Evolutionary conservation across 1,140 invertebrate genomes (phyloP).

Genomic region (Zaprionus gabonicus): DNA sequence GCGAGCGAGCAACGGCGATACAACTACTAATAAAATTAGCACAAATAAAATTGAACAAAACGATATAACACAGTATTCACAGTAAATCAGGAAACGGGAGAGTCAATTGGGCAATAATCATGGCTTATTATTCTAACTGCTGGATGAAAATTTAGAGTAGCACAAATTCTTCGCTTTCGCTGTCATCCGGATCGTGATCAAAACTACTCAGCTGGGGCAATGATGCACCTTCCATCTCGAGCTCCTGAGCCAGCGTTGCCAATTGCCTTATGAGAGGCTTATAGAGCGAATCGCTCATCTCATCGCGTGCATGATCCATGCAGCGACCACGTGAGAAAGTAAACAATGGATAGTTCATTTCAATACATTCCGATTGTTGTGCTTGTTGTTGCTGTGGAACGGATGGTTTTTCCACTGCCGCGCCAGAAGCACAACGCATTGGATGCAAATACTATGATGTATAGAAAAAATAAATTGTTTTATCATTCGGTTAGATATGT

Average conservation of each 20-base stretch:
- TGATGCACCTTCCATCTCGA: slow-evolving; percentile 31
- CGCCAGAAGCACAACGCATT: slow-evolving; percentile 84
- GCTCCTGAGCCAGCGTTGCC: slow-evolving; percentile 85
- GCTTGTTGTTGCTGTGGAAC: slow-evolving; percentile 33
- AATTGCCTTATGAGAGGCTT: slow-evolving; percentile 86
- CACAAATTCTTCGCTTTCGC: slow-evolving; percentile 91
- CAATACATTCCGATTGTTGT: slow-evolving; percentile 74
- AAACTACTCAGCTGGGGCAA: slow-evolving; percentile 80
- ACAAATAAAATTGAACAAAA: slow-evolving; percentile 48
- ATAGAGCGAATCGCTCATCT: slow-evolving; percentile 84
- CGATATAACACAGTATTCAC: slow-evolving; percentile 68
- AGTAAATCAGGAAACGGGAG: slow-evolving; percentile 23
- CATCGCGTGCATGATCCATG: slow-evolving; percentile 85
- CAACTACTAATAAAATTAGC: slow-evolving; percentile 27
- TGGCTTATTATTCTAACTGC: slow-evolving; percentile 19
- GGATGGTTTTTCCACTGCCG: slow-evolving; percentile 50
- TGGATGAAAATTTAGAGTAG: slow-evolving; percentile 82
- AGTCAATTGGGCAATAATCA: slow-evolving; percentile 2
- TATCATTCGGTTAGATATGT: not conserved
- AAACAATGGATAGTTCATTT: slow-evolving; percentile 92
- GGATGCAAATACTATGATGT: slow-evolving; percentile 87
- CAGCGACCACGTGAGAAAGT: slow-evolving; percentile 90
- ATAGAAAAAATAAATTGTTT: slow-evolving; percentile 52
- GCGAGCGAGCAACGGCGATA: slow-evolving; percentile 59
- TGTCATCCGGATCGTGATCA: slow-evolving; percentile 87